A percentile compares a stretch with the other conserved stretches of the same genome.
These are phyloP conservation scores for Stichopus horrens DNA, from an alignment of 53 echinoderm and acorn worm species.

Conservation along the genomic window DNA sequence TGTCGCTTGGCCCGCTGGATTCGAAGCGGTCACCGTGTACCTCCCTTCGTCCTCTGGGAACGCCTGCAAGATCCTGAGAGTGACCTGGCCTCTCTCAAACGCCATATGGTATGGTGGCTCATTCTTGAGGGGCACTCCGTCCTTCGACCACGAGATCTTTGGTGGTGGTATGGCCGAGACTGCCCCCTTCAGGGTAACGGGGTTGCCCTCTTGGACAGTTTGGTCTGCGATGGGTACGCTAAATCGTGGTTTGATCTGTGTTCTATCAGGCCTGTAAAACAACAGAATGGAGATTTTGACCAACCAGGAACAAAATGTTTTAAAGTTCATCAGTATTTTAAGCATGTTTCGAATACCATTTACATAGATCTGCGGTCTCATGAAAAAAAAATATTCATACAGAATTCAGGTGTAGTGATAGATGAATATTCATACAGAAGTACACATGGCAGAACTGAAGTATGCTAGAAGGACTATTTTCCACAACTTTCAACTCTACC, in stretches of 20 bases:
- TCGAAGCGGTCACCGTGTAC: slow-evolving; percentile 64
- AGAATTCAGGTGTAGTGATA: too few species aligned
- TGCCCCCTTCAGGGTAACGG: slow-evolving; percentile 48
- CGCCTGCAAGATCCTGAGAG: slow-evolving; percentile 54
- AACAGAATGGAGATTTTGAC: neutral
- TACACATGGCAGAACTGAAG: too few species aligned
- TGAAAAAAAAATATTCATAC: too few species aligned
- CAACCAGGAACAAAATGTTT: too few species aligned
- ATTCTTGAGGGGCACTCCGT: slow-evolving; percentile 51
- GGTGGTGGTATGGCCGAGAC: slow-evolving; percentile 51
- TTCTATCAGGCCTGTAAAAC: slow-evolving; percentile 3
- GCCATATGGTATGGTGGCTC: slow-evolving; percentile 58
- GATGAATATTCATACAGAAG: too few species aligned
- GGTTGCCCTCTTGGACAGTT: slow-evolving; percentile 51
- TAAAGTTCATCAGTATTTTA: too few species aligned
- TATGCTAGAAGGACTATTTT: too few species aligned
- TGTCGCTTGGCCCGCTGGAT: slow-evolving; percentile 24
- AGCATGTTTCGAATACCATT: too few species aligned
- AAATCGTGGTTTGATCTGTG: slow-evolving; percentile 56
- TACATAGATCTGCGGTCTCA: too few species aligned
- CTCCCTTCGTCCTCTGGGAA: slow-evolving; percentile 66
- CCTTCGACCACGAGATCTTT: slow-evolving; percentile 70
- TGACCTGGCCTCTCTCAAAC: slow-evolving; percentile 57
- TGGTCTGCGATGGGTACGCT: slow-evolving; percentile 55
- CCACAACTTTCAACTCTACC: too few species aligned